Conservation (phyloP, 2,113 vertebrate species). For the Oncorhynchus clarkii region DNA sequence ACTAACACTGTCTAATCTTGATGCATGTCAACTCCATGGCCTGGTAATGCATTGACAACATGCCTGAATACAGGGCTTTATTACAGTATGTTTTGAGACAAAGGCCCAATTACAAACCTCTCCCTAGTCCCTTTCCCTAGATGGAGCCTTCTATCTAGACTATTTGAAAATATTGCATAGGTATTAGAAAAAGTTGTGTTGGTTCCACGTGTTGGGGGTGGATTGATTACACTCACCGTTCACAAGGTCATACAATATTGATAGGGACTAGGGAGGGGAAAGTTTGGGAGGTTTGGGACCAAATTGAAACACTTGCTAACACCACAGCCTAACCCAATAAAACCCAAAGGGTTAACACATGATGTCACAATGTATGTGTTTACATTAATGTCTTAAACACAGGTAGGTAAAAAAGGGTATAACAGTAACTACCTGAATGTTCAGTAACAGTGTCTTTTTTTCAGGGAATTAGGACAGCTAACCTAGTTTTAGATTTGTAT, state of each 20-base stretch:
- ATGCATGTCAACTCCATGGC: conserved; percentile 69
- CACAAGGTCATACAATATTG: conserved; percentile 27
- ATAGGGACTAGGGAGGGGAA: conserved; percentile 26
- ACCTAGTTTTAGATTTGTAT: conserved; percentile 67
- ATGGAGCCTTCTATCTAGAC: conserved; percentile 31
- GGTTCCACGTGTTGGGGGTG: background rate
- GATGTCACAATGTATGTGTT: conserved; percentile 67
- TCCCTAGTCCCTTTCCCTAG: conserved; percentile 63
- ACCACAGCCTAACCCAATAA: conserved; percentile 38
- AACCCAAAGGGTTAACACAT: conserved; percentile 41
- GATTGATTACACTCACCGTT: conserved; percentile 47
- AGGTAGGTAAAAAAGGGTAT: conserved; percentile 38
- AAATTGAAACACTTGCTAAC: conserved; percentile 12
- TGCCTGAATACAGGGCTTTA: conserved; percentile 48
- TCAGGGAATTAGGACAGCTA: conserved; percentile 73
- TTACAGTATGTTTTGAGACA: conserved; percentile 41
- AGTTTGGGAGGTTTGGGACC: conserved; percentile 23
- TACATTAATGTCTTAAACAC: conserved; percentile 57
- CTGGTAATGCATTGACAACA: conserved; percentile 64
- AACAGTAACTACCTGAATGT: conserved; percentile 46
- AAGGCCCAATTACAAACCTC: conserved; percentile 56
- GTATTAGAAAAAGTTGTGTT: conserved; percentile 10
- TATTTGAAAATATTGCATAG: conserved; percentile 57
- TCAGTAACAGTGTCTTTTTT: conserved; percentile 65
- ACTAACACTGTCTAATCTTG: conserved; percentile 49